Evolutionary conservation across 2,797 vertebrate species (phyloP), one percentile per base, ranked within the genome.

Genomic region (Epinephelus malabaricus): DNA sequence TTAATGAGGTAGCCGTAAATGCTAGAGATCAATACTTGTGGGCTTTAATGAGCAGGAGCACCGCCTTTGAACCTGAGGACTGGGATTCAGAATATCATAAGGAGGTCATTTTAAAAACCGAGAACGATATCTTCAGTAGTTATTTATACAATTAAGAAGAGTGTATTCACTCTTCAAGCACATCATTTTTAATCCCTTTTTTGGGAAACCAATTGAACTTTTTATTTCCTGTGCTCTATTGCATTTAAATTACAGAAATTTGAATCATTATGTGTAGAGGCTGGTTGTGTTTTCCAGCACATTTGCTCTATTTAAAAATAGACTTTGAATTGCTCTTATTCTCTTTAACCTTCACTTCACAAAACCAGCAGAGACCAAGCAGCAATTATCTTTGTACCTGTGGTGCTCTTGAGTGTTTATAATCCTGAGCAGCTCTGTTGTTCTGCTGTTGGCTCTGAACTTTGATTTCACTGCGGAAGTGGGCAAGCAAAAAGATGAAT

Each of bases 1-100:
- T 82, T 69, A 67, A 75, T 73, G 38, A 77, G 60, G 13, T 14
- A 1, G n/a, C 30, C 8, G 45, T 47, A 56, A 75, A 67, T 79
- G 56, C 34, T 13, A 25, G n/a, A 15, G 21, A 61, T 85, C 50
- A 15, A 64, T 76, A 65, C 54, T 14, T 71, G 45, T 58, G 34
- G 21, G 21, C 3, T 66, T 53, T 76, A 76, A 45, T 30, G 61
- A 38, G 51, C 4, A 27, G n/a, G n/a, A 66, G 15, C 19, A 17
- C 21, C 25, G 25, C 62, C 64, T 70, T 63, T 73, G 60, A 62
- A 72, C 63, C 15, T 64, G 6, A 67, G 4, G 6, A 55, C 3
- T 0, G 7, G 50, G 25, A 54, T n/a, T 69, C n/a, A 69, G 25
- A 64, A 55, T 23, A 55, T 51, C 45, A 55, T 19, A 38, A 62